Conservation (phyloP, 1,140 invertebrate species). For the Diabrotica undecimpunctata region DNA sequence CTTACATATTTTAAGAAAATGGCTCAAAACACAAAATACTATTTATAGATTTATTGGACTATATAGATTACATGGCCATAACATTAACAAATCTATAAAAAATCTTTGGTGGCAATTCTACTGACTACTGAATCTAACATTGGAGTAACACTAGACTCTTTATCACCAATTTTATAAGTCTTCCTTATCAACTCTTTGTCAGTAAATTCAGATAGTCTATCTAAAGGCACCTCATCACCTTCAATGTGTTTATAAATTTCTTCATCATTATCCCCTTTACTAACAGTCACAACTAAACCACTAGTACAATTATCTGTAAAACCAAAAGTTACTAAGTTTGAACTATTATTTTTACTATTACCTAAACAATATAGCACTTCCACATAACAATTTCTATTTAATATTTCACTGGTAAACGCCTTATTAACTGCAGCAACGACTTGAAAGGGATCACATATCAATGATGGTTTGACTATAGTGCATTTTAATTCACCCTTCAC, state of each 20-base stretch:
- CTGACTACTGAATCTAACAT: conserved; percentile 41
- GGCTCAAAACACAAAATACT: too few relatives aligned
- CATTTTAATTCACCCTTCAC: conserved; percentile 56
- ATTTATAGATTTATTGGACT: too few relatives aligned
- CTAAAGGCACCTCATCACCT: conserved; percentile 32
- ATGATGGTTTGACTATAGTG: conserved; percentile 58
- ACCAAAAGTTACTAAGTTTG: conserved; percentile 63
- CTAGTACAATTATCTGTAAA: conserved; percentile 54
- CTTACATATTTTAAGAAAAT: too few relatives aligned
- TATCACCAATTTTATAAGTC: conserved; percentile 33
- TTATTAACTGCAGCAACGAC: conserved; percentile 64
- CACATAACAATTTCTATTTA: conserved; percentile 59
- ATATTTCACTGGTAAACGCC: conserved; percentile 55
- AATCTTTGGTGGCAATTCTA: conserved; percentile 41
- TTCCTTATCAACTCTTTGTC: conserved; percentile 32
- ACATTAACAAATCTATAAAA: background rate
- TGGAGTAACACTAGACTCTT: conserved; percentile 27
- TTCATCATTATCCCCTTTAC: conserved; percentile 44
- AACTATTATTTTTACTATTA: conserved; percentile 63
- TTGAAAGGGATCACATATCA: conserved; percentile 65
- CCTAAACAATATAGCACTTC: conserved; percentile 70
- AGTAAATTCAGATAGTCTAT: conserved; percentile 26
- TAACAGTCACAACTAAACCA: conserved; percentile 57
- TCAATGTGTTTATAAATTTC: conserved; percentile 25
- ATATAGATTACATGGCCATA: too few relatives aligned